phyloP scores from a whole-genome alignment of 2,888 invertebrate genomes.

The Lycocerus yunnanus region DNA sequence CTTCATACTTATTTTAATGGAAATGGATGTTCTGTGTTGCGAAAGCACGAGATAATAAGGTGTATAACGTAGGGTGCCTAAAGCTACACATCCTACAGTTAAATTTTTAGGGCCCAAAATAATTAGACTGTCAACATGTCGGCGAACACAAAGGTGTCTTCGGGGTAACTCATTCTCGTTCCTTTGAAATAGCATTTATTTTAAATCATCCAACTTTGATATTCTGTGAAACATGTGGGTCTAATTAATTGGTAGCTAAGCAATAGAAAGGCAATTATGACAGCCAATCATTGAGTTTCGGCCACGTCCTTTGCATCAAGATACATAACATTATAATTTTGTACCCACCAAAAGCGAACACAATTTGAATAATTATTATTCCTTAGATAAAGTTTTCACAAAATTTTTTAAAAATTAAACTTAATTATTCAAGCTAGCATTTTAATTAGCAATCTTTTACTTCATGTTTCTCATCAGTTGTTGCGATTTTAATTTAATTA shows the following conservation, averaged over 20 bases:
- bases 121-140: slow-evolving; percentile 44
- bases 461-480: slow-evolving; percentile 50
- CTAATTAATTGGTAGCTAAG: slow-evolving; percentile 37
- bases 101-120: slow-evolving; percentile 40
- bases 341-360: slow-evolving; percentile 17
- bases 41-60: slow-evolving; percentile 24
- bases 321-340: slow-evolving; percentile 10
- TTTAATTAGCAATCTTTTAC: slow-evolving; percentile 53
- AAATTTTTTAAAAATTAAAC: slow-evolving; percentile 30
- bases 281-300: slow-evolving; percentile 31
- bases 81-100: slow-evolving; percentile 34
- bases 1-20: slow-evolving; percentile 4
- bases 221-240: slow-evolving; percentile 34
- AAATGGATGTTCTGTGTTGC: slow-evolving; percentile 20
- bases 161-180: slow-evolving; percentile 37
- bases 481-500: slow-evolving; percentile 51
- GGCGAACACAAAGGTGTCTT: slow-evolving; percentile 43
- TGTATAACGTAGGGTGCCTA: slow-evolving; percentile 23
- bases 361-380: slow-evolving; percentile 10
- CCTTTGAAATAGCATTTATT: slow-evolving; percentile 43
- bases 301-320: slow-evolving; percentile 23
- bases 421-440: slow-evolving; percentile 47
- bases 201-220: slow-evolving; percentile 36
- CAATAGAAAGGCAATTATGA: slow-evolving; percentile 37
- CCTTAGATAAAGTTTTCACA: not conserved